These are phyloP conservation scores for Akabosia matsudoensis DNA, from an alignment of 1,140 invertebrate genomes.

Conservation along the genomic window DNA sequence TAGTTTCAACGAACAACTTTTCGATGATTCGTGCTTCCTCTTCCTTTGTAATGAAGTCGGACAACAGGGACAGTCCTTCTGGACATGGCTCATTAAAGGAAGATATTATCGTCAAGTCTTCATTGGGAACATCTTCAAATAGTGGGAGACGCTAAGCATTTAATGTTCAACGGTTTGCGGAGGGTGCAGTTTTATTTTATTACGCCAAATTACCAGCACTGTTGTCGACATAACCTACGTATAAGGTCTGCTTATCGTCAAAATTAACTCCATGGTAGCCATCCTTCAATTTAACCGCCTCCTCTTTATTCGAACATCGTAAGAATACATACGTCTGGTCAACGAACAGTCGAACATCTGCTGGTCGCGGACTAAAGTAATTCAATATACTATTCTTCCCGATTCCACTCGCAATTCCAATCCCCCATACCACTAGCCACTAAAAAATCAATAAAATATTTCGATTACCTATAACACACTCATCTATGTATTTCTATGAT, in stretches of 20 bases:
- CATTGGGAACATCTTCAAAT: too few relatives aligned
- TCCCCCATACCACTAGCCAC: conserved; percentile 67
- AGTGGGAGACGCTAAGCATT: too few relatives aligned
- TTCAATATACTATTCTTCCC: conserved; percentile 60
- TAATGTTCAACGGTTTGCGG: too few relatives aligned
- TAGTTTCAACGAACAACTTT: conserved; percentile 44
- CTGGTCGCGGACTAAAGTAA: conserved; percentile 53
- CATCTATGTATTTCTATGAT: too few relatives aligned
- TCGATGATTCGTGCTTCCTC: conserved; percentile 69
- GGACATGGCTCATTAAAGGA: conserved; percentile 54
- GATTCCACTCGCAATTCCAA: conserved; percentile 67
- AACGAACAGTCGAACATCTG: conserved; percentile 63
- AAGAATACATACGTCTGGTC: conserved; percentile 75
- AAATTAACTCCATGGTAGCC: conserved; percentile 44
- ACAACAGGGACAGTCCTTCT: conserved; percentile 67
- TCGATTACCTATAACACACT: too few relatives aligned
- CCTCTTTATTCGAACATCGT: conserved; percentile 50
- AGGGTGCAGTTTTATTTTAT: too few relatives aligned
- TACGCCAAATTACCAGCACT: conserved; percentile 53
- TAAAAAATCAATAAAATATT: conserved; percentile 46
- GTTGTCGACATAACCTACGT: conserved; percentile 62
- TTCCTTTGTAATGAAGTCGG: conserved; percentile 66
- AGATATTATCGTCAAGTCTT: too few relatives aligned
- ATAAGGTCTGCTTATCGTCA: conserved; percentile 59
- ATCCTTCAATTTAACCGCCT: not conserved